A percentile compares a stretch with the other conserved stretches of the same genome.
Evolutionary conservation across 2,113 vertebrate species (phyloP).

Genomic region (Phrynosoma blainvillii): DNA sequence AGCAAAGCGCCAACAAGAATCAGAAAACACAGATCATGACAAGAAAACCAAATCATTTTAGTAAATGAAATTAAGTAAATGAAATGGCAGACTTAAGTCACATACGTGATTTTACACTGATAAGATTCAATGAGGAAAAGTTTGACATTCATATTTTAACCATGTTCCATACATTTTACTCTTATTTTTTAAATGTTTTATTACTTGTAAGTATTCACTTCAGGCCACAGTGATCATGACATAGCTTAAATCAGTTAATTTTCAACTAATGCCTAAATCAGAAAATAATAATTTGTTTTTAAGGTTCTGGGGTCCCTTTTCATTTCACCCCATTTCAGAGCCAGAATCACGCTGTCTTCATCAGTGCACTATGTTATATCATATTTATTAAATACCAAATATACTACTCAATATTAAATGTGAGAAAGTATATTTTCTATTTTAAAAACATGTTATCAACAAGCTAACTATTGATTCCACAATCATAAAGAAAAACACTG

Average conservation of each 20-base stretch:
- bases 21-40: not conserved
- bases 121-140: not conserved
- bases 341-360: not conserved
- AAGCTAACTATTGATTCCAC: not conserved
- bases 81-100: not conserved
- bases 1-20: not conserved
- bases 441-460: not conserved
- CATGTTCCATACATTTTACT: not conserved
- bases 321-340: not conserved
- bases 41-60: slow-evolving; percentile 9
- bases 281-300: not conserved
- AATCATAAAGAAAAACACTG: not conserved
- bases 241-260: not conserved
- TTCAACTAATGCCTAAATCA: not conserved
- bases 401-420: not conserved
- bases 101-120: not conserved
- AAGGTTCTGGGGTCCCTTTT: not conserved
- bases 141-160: not conserved
- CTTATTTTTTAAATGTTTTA: not conserved
- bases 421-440: no score
- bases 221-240: not conserved
- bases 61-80: not conserved
- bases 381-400: not conserved
- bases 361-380: not conserved
- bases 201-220: not conserved